Percentiles rank a stretch among this genome's conserved stretches.
These are phyloP conservation scores for Malacoctenus gilli DNA, from an alignment of 2,797 vertebrate species.

Conservation along the genomic window DNA sequence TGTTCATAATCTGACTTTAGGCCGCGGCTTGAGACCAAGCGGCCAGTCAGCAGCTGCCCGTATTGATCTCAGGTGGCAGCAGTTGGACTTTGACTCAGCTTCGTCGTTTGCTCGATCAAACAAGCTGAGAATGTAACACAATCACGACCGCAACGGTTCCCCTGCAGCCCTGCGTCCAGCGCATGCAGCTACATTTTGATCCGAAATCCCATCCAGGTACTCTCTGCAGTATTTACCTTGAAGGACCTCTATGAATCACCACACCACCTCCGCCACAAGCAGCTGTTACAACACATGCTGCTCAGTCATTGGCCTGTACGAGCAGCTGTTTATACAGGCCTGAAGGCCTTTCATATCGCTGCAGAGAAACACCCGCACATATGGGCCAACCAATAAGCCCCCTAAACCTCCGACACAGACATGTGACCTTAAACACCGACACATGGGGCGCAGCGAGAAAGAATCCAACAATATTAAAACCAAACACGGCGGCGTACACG, in stretches of 20 bases:
- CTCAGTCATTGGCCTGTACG: constrained; percentile 66
- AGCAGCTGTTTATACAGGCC: constrained; percentile 80
- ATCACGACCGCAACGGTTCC: constrained; percentile 2
- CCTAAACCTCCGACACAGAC: constrained; percentile 71
- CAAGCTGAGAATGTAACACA: too few relatives aligned
- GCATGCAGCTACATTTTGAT: constrained; percentile 12
- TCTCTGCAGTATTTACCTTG: constrained; percentile 22
- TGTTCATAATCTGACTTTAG: too few relatives aligned
- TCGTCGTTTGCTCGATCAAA: neutral
- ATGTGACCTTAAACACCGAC: constrained; percentile 75
- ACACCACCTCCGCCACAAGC: constrained; percentile 64
- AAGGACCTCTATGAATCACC: constrained; percentile 45
- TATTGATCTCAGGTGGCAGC: neutral
- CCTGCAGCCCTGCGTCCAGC: constrained; percentile 3
- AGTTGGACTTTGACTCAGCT: neutral
- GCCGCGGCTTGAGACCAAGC: neutral
- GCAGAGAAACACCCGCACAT: constrained; percentile 72
- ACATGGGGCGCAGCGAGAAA: constrained; percentile 60
- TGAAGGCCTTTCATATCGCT: constrained; percentile 75
- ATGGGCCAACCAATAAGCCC: constrained; percentile 75
- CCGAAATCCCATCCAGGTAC: constrained; percentile 47
- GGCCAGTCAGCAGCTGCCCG: neutral
- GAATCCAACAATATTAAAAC: constrained; percentile 67
- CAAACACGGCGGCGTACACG: constrained; percentile 68
- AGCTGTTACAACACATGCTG: constrained; percentile 83